Percentiles rank a stretch among this genome's conserved stretches.
Evolutionary conservation across 2,113 vertebrate genomes (phyloP).

Genomic region (Sardina pilchardus): DNA sequence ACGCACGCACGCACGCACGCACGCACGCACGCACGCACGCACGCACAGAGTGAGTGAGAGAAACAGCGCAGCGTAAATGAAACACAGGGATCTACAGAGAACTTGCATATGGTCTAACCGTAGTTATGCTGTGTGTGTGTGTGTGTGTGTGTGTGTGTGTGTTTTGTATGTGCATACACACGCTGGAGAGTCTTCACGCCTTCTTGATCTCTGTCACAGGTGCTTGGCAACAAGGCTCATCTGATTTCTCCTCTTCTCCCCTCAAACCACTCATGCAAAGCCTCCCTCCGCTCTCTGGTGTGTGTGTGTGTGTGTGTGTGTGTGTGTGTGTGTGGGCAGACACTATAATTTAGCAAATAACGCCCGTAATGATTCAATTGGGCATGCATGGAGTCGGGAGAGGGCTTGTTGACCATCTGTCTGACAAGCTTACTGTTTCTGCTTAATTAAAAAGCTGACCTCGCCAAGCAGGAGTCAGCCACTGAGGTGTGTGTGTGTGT

Average conservation of each 20-base stretch:
- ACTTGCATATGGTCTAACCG: slow-evolving; percentile 59
- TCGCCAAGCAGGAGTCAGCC: slow-evolving; percentile 59
- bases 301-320: slow-evolving; percentile 29
- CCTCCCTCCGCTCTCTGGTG: not conserved
- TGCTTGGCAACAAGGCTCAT: slow-evolving; percentile 61
- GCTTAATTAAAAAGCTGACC: slow-evolving; percentile 78
- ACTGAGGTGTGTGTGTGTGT: slow-evolving; percentile 54
- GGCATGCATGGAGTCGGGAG: slow-evolving; percentile 67
- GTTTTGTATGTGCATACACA: slow-evolving; percentile 48
- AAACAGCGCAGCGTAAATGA: not conserved
- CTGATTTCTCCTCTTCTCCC: slow-evolving; percentile 50
- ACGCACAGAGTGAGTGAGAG: not conserved
- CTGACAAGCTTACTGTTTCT: slow-evolving; percentile 73
- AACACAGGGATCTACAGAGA: slow-evolving; percentile 56
- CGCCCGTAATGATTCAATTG: slow-evolving; percentile 74
- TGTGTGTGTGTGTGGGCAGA: slow-evolving; percentile 21
- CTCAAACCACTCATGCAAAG: slow-evolving; percentile 38
- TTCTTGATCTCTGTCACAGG: slow-evolving; percentile 68
- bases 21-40: not conserved
- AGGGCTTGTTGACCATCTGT: slow-evolving; percentile 73
- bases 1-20: not conserved
- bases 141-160: not conserved
- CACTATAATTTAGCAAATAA: slow-evolving; percentile 71
- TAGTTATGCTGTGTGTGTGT: slow-evolving; percentile 24
- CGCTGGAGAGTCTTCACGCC: slow-evolving; percentile 57